phyloP scores from a whole-genome alignment of 1,140 invertebrate species.

The Hydropsyche tenuis region DNA sequence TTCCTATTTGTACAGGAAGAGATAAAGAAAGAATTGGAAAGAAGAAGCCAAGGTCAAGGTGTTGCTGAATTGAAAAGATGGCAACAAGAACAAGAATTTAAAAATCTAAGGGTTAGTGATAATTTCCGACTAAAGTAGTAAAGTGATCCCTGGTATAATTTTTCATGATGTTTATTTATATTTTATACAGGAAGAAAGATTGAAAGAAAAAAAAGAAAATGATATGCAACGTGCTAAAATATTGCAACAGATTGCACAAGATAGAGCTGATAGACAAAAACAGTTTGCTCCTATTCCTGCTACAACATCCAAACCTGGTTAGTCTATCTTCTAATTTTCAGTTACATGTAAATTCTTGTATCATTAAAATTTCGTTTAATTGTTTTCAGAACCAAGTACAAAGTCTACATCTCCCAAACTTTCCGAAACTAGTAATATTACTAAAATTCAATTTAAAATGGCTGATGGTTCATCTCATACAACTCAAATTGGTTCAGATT shows the following conservation, averaged over 20 bases:
- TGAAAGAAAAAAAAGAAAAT: constrained; percentile 75
- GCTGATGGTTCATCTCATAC: constrained; percentile 76
- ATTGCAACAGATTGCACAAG: constrained; percentile 76
- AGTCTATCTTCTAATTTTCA: too few species aligned
- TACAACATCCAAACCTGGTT: constrained; percentile 35
- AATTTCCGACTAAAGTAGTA: neutral
- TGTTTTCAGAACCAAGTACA: constrained; percentile 28
- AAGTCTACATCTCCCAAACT: constrained; percentile 13
- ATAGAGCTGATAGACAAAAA: constrained; percentile 68
- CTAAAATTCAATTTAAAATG: constrained; percentile 83
- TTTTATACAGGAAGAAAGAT: constrained; percentile 65
- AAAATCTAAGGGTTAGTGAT: constrained; percentile 63
- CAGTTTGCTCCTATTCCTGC: constrained; percentile 48
- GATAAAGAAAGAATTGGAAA: constrained; percentile 72
- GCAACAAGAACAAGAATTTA: constrained; percentile 77
- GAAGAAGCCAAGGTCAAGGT: constrained; percentile 74
- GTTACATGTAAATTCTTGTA: neutral
- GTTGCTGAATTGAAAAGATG: constrained; percentile 72
- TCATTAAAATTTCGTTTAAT: too few species aligned
- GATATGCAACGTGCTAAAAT: constrained; percentile 71
- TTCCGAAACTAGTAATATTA: constrained; percentile 38
- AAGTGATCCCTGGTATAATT: neutral
- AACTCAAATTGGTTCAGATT: constrained; percentile 68
- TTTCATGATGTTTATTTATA: neutral
- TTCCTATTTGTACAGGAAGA: constrained; percentile 57